Evolutionary conservation across 2,113 vertebrate species (phyloP).

Genomic region (Bostrychus sinensis): DNA sequence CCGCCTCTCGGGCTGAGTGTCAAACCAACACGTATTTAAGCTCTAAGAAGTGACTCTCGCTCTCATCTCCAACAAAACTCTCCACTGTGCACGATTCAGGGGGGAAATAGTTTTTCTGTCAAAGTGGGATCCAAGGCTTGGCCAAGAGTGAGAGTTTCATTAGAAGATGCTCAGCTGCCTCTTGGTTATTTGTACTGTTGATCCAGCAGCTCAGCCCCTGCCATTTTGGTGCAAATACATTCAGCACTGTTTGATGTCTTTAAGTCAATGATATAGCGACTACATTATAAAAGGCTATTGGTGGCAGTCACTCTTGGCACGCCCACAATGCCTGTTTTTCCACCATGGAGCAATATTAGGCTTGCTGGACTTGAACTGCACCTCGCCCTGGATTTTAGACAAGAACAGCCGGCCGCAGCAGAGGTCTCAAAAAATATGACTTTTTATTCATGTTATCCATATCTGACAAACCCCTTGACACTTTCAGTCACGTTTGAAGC

Average conservation of each 20-base stretch:
- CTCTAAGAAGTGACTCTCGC: slow-evolving; percentile 21
- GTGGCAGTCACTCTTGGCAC: no score
- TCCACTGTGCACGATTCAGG: slow-evolving; percentile 11
- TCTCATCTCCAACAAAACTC: slow-evolving; percentile 26
- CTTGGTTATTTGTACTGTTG: slow-evolving; percentile 27
- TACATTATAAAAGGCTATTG: no score
- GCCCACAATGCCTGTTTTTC: no score
- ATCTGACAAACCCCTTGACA: no score
- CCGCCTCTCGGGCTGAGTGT: slow-evolving; percentile 34
- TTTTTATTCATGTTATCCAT: no score
- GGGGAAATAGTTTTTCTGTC: slow-evolving; percentile 32
- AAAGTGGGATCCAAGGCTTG: slow-evolving; percentile 31
- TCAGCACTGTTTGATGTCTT: not conserved
- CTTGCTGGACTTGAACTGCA: no score
- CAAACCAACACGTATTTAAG: slow-evolving; percentile 53
- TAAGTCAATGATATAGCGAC: not conserved
- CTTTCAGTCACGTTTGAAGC: no score
- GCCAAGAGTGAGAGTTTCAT: not conserved
- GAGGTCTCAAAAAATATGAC: no score
- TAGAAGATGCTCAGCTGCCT: slow-evolving; percentile 15
- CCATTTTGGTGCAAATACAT: slow-evolving; percentile 22
- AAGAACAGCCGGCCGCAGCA: no score
- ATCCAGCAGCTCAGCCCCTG: slow-evolving; percentile 27
- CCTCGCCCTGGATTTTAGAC: no score
- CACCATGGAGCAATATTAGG: no score